Evolutionary conservation across 2,888 invertebrate species (phyloP).

Genomic region (Macrosoma leucophasiata): DNA sequence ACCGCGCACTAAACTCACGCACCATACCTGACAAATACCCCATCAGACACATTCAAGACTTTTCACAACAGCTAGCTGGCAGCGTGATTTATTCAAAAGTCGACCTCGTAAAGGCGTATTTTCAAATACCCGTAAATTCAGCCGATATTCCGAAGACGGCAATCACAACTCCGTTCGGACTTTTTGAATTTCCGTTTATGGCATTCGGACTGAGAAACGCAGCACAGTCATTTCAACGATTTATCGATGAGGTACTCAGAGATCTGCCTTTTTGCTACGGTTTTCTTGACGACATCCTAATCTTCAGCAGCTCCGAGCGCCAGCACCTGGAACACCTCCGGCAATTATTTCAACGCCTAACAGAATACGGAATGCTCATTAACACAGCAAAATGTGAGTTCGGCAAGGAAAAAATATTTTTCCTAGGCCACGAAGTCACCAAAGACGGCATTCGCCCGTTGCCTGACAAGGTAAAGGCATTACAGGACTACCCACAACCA

Average conservation of each 20-base stretch:
- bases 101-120: slow-evolving; percentile 31
- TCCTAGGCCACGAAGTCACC: slow-evolving; percentile 3
- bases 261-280: slow-evolving; percentile 22
- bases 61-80: slow-evolving; percentile 16
- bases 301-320: slow-evolving; percentile 18
- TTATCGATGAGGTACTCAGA: slow-evolving; percentile 31
- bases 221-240: slow-evolving; percentile 42
- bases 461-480: neutral
- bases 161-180: slow-evolving; percentile 33
- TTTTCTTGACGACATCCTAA: slow-evolving; percentile 37
- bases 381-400: slow-evolving; percentile 4
- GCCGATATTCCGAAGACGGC: slow-evolving; percentile 38
- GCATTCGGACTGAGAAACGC: slow-evolving; percentile 45
- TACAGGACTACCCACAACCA: slow-evolving; percentile 15
- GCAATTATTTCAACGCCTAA: slow-evolving; percentile 11
- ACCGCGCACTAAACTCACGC: slow-evolving; percentile 17
- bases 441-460: neutral
- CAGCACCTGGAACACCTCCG: slow-evolving; percentile 18
- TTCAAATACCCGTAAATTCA: slow-evolving; percentile 37
- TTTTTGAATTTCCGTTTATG: slow-evolving; percentile 36
- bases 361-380: slow-evolving; percentile 5
- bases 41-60: slow-evolving; percentile 19
- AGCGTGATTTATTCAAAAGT: slow-evolving; percentile 13
- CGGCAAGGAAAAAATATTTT: slow-evolving; percentile 1
- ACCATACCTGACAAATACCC: slow-evolving; percentile 21